phyloP scores from a whole-genome alignment of 1,140 invertebrate genomes.

The Heterodera carotae region DNA sequence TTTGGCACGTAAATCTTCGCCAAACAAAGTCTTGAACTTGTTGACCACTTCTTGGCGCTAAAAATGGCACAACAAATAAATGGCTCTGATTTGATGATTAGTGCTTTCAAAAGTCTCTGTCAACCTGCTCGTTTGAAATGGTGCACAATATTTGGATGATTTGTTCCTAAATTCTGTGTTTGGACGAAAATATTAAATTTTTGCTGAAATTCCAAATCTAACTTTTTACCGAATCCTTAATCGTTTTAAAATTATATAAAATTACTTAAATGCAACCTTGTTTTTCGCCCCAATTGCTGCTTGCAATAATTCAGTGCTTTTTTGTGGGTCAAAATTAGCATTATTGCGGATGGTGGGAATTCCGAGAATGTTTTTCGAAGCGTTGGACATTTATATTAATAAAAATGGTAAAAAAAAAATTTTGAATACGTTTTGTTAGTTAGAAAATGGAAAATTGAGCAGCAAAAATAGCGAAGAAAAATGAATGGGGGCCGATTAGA shows the following conservation, averaged over 20 bases:
- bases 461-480: too few species aligned
- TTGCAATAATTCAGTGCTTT: constrained; percentile 81
- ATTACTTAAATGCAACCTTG: constrained; percentile 36
- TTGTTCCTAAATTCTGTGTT: constrained; percentile 5
- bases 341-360: constrained; percentile 73
- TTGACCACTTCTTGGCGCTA: constrained; percentile 76
- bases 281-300: constrained; percentile 83
- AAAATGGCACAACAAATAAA: too few species aligned
- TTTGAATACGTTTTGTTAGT: too few species aligned
- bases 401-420: too few species aligned
- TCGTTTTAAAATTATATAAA: too few species aligned
- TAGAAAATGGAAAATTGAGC: too few species aligned
- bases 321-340: constrained; percentile 80
- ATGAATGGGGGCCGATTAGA: too few species aligned
- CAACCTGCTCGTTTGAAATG: constrained; percentile 50
- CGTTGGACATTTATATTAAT: constrained; percentile 22
- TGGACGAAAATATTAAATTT: too few species aligned
- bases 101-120: too few species aligned
- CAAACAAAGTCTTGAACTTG: constrained; percentile 88
- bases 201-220: too few species aligned
- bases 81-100: too few species aligned
- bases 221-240: too few species aligned
- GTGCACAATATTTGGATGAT: background rate
- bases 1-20: constrained; percentile 86
- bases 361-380: constrained; percentile 10